phyloP scores from a whole-genome alignment of 1,140 invertebrate species.

The Gonatopus flavifemur region DNA sequence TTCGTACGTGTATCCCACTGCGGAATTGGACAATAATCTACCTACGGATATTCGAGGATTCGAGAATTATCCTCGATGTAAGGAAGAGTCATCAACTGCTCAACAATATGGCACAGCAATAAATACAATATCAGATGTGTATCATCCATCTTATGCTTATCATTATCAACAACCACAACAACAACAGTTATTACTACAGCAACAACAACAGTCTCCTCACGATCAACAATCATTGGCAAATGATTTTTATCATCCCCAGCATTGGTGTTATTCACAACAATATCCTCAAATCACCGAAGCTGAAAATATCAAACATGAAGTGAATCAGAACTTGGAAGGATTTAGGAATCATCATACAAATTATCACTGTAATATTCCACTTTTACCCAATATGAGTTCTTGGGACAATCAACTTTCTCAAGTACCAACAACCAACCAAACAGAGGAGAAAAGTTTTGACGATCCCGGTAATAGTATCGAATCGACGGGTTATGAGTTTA shows the following conservation, averaged over 20 bases:
- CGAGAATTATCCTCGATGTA: too few relatives aligned
- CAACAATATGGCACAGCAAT: background rate
- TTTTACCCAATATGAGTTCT: conserved; percentile 3
- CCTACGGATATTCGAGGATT: too few relatives aligned
- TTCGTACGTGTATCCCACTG: too few relatives aligned
- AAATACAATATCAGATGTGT: background rate
- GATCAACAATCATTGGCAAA: background rate
- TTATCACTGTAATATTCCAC: too few relatives aligned
- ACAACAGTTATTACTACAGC: background rate
- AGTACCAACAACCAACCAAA: background rate
- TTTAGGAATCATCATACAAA: too few relatives aligned
- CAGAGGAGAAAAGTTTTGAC: background rate
- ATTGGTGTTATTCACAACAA: too few relatives aligned
- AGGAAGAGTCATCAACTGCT: too few relatives aligned
- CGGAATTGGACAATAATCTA: too few relatives aligned
- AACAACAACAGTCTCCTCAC: conserved; percentile 1
- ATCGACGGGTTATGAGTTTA: background rate
- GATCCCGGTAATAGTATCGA: background rate
- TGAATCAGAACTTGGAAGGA: too few relatives aligned
- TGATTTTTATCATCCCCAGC: too few relatives aligned
- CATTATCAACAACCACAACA: background rate
- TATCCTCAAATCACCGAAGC: too few relatives aligned
- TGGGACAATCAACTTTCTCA: background rate
- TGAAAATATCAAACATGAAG: too few relatives aligned
- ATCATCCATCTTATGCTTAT: background rate